Base-by-base conservation (phyloP, 1,140 invertebrate species). In the Delia radicum region DNA sequence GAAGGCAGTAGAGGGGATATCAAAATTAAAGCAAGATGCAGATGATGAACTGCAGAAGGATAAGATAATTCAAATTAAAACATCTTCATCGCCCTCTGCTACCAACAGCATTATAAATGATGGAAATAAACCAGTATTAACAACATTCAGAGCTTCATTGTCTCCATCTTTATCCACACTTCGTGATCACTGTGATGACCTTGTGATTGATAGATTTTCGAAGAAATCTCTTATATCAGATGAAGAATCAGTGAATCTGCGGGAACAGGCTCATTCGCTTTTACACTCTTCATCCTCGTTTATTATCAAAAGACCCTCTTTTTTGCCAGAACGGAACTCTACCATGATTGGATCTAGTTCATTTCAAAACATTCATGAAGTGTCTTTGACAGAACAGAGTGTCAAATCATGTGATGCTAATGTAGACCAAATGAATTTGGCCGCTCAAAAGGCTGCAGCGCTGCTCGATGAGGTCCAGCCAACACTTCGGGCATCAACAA, bases 241-340 rank as follows among this genome's bases (percentile, higher is more conserved):
- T 24, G 65, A 69, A 21, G 65, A 69, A 18, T 67, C 31, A 37
- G 31, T 5, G 26, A 10, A 61, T 21, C 18, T 27, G 33, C 48
- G 31, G 21, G 21, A 21, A 7, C n/a, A 31, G 24, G 26, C 61
- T 13, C 62, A 80, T 63, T 79, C 81, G 7, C 77, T 85, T 18
- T 77, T 85, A 73, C 81, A 85, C 61, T 81, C 84, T 42, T 83
- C 84, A 24, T 83, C 82, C 21, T 83, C 82, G 26, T 86, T 85
- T 77, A 81, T 82, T 2, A 85, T 86, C 7, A 85, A 86, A 73
- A 80, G 84, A 2, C 84, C 84, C 2, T 82, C 81, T 33, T 65
- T 85, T 62, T 77, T 83, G 24, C 79, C 29, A 48, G 48, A 63
- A 31, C 28, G 80, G 6, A 67, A 81, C 13, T 79, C 80, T 3